A percentile compares a stretch with the other conserved stretches of the same genome.
These are phyloP conservation scores for Atta colombica DNA, from an alignment of 1,140 invertebrate species.

Conservation along the genomic window DNA sequence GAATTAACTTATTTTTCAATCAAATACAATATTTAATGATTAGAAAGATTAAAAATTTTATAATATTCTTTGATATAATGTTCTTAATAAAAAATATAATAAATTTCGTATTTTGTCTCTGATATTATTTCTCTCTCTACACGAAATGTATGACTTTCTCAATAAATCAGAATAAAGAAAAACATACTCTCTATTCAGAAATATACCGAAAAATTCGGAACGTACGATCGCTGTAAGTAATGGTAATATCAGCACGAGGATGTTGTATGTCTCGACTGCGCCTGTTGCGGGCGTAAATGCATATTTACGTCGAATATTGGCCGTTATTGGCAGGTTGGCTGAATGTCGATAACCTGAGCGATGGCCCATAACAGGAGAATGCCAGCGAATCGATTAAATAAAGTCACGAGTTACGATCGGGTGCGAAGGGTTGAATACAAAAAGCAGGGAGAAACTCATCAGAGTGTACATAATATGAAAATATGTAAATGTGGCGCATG, in stretches of 20 bases:
- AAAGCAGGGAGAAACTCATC: not conserved
- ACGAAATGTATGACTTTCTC: not conserved
- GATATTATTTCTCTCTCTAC: no score
- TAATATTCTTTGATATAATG: not conserved
- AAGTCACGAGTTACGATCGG: constrained; percentile 46
- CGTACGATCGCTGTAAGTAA: not conserved
- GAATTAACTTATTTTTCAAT: not conserved
- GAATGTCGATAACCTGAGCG: constrained; percentile 52
- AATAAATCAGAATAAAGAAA: not conserved
- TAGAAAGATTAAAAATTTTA: not conserved
- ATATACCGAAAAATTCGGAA: not conserved
- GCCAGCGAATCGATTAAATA: constrained; percentile 45
- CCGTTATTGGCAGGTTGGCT: constrained; percentile 54
- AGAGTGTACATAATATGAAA: constrained; percentile 29
- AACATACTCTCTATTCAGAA: not conserved
- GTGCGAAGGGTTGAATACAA: constrained; percentile 22
- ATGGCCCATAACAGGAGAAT: constrained; percentile 49
- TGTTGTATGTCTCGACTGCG: constrained; percentile 11
- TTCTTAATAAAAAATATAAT: not conserved
- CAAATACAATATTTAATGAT: not conserved
- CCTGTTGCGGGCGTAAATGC: constrained; percentile 41
- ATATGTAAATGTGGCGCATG: constrained; percentile 26
- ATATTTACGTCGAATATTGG: constrained; percentile 44
- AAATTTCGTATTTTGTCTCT: not conserved
- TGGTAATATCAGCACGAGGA: not conserved